Percentiles rank a stretch among this genome's conserved stretches.
phyloP scores from a whole-genome alignment of 2,888 invertebrate genomes.

The Seira ritae region DNA sequence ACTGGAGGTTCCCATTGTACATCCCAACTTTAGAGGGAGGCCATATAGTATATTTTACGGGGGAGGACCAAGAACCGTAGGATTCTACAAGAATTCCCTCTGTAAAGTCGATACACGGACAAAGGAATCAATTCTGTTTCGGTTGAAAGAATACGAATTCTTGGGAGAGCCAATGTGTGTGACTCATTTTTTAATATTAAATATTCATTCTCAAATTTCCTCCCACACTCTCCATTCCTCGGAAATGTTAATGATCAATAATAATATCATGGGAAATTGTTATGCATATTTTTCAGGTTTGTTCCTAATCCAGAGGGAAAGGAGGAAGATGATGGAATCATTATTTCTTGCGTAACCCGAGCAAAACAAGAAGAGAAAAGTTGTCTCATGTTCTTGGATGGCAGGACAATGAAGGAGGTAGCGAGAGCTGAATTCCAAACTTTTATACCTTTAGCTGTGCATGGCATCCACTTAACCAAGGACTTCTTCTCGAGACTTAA shows the following conservation, averaged over 20 bases:
- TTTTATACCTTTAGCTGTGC: conserved; percentile 74
- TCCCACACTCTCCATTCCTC: no score
- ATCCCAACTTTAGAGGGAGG: conserved; percentile 75
- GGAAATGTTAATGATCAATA: no score
- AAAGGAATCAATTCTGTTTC: conserved; percentile 63
- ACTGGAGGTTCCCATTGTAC: conserved; percentile 77
- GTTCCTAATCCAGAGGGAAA: conserved; percentile 76
- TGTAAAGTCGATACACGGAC: conserved; percentile 70
- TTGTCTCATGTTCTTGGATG: conserved; percentile 75
- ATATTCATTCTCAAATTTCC: no score
- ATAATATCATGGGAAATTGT: no score
- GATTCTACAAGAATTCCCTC: conserved; percentile 74
- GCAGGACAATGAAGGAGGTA: conserved; percentile 75
- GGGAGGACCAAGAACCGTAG: conserved; percentile 75
- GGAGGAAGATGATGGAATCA: conserved; percentile 77
- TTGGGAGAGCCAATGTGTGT: conserved; percentile 74
- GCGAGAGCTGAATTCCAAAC: conserved; percentile 75
- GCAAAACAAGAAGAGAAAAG: conserved; percentile 71
- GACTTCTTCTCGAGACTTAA: conserved; percentile 34
- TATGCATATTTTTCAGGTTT: conserved; percentile 75
- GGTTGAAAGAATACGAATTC: conserved; percentile 64
- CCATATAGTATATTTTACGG: conserved; percentile 78
- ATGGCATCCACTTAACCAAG: conserved; percentile 71
- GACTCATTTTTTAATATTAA: neutral
- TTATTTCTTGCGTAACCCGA: conserved; percentile 74